These are phyloP conservation scores for Odocoileus virginianus DNA, from an alignment of 2,113 vertebrate genomes.

Conservation along the genomic window DNA sequence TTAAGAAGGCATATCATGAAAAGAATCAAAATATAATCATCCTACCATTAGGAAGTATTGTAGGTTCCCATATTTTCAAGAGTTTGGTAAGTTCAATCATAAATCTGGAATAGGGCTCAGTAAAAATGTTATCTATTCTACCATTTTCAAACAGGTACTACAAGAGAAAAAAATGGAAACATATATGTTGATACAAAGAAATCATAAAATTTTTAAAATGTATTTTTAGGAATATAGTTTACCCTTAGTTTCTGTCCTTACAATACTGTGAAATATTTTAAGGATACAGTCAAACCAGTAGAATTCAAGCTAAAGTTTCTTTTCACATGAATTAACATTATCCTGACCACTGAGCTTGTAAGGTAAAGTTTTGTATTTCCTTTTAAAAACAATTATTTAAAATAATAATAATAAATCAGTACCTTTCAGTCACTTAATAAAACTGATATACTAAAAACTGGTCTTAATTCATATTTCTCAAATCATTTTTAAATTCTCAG, in stretches of 20 bases:
- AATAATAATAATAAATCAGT: not conserved
- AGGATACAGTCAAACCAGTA: not conserved
- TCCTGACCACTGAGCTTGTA: not conserved
- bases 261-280: slow-evolving; percentile 3
- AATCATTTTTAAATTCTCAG: not conserved
- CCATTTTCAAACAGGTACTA: slow-evolving; percentile 97
- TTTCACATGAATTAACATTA: not conserved
- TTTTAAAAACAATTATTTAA: not conserved
- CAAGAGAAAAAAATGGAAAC: slow-evolving; percentile 74
- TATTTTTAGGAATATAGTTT: slow-evolving; percentile 11
- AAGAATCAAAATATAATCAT: slow-evolving; percentile 51
- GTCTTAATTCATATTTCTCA: not conserved
- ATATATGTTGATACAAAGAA: slow-evolving; percentile 59
- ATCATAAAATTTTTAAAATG: not conserved
- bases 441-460: not conserved
- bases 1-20: slow-evolving; percentile 47
- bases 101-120: slow-evolving; percentile 96
- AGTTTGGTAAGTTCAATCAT: slow-evolving; percentile 91
- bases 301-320: not conserved
- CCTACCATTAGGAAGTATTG: slow-evolving; percentile 92
- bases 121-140: slow-evolving; percentile 99
- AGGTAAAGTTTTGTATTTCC: not conserved
- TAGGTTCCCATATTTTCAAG: slow-evolving; percentile 92
- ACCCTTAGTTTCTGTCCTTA: not conserved
- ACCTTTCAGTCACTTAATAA: not conserved